phyloP scores from a whole-genome alignment of 2,113 vertebrate species.

The Zingel zingel region DNA sequence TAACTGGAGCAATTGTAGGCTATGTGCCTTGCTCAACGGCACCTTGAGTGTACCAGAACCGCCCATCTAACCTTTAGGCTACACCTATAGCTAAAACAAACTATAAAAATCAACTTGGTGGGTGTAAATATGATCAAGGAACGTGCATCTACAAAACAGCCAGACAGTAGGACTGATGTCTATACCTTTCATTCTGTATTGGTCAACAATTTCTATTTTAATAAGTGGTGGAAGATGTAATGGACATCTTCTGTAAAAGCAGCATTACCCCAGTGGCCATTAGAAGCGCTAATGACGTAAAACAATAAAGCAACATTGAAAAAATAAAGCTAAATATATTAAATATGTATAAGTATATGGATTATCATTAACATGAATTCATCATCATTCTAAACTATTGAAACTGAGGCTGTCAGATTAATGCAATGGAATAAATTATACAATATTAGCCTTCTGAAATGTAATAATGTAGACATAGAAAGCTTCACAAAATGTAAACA shows the following conservation, averaged over 20 bases:
- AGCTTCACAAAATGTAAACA: neutral
- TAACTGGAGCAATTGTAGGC: conserved; percentile 5
- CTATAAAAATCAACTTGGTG: conserved; percentile 13
- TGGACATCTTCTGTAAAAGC: neutral
- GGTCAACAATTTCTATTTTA: neutral
- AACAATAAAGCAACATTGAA: neutral
- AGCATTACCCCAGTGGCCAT: neutral
- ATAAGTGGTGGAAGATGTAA: neutral
- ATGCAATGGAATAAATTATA: neutral
- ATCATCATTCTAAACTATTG: neutral
- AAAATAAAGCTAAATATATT: neutral
- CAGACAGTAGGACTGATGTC: neutral
- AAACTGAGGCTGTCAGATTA: neutral
- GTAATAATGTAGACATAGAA: neutral
- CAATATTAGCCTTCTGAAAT: neutral
- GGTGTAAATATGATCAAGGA: neutral
- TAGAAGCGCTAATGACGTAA: neutral
- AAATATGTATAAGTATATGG: neutral
- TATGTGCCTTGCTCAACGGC: conserved; percentile 39
- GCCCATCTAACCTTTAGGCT: conserved; percentile 44
- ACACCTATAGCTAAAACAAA: conserved; percentile 23
- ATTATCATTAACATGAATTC: neutral
- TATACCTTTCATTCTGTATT: neutral
- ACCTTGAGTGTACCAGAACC: conserved; percentile 11
- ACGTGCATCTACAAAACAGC: neutral